Base-by-base conservation (phyloP, 2,113 vertebrate species). In the Podiceps cristatus region DNA sequence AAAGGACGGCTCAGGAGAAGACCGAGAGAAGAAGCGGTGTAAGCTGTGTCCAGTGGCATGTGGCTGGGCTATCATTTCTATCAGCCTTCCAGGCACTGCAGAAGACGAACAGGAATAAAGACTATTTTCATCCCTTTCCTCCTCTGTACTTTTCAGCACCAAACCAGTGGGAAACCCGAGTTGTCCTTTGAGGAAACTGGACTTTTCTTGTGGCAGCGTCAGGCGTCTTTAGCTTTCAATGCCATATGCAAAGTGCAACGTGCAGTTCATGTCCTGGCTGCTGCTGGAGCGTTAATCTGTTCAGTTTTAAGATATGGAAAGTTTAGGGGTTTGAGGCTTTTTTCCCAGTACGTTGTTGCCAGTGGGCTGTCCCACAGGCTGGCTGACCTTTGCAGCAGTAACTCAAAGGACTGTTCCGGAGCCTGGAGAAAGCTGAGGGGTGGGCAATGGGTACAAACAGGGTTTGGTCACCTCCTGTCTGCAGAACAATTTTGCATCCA, bases 291-390 rank as follows among this genome's bases (percentile, higher is more conserved):
- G 83, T 52, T 27, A 44, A 56, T 40, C 33, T 23, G 3, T 68
- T 86, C 9, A 4, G 0, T 79, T 72, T 52, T 56, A 62, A 29
- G 11, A 23, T 6, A n/a, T 0, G 3, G n/a, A 29, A 68, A 53
- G 31, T 60, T 13, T 22, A 24, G 20, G 12, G 10, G 1, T 14
- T 28, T 37, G 42, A 28, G 20, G 12, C 2, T 1, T 19, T 35
- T 78, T n/a, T 53, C 28, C 29, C 33, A 18, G 8, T 25, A 7
- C 1, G 3, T 60, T 10, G 2, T 35, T 66, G 20, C 19, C 59
- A 11, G 27, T 7, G 25, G 23, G 27, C 81, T 53, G 28, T 75
- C 10, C 69, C 50, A 29, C 28, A 27, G 75, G n/a, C 47, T 80
- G 60, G 25, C 50, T 74, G 60, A 10, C 29, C 27, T 45, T 19